A percentile compares a stretch with the other conserved stretches of the same genome.
phyloP scores from a whole-genome alignment of 2,888 invertebrate species.

The Geophilus truncorum region DNA sequence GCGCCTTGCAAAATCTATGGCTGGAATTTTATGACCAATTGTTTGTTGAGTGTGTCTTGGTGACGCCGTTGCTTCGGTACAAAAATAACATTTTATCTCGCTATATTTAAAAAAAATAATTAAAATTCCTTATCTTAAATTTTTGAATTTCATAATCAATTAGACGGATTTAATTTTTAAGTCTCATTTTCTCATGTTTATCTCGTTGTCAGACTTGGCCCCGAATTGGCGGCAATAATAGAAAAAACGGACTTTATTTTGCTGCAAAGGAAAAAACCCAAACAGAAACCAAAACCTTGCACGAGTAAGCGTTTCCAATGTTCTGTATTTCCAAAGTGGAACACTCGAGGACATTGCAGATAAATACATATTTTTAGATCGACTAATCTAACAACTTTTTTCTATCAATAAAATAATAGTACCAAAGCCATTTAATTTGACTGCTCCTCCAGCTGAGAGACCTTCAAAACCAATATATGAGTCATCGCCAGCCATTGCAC shows the following conservation, averaged over 20 bases:
- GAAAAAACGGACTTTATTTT: neutral
- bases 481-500: neutral
- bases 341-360: neutral
- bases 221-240: neutral
- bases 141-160: neutral
- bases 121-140: neutral
- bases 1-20: neutral
- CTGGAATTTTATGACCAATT: neutral
- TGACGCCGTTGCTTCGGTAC: conserved; percentile 8
- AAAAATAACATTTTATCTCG: neutral
- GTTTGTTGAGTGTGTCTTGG: neutral
- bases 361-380: neutral
- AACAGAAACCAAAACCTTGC: neutral
- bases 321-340: neutral
- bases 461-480: neutral
- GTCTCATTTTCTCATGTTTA: neutral
- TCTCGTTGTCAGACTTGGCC: neutral
- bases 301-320: neutral
- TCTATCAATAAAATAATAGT: neutral
- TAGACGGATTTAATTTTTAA: neutral
- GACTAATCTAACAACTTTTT: neutral
- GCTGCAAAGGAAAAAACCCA: neutral
- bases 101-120: too few species aligned
- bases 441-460: neutral
- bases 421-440: neutral